Evolutionary conservation across 1,140 invertebrate species (phyloP), one percentile per base, ranked within the genome.

Genomic region (Listronotus oregonensis): DNA sequence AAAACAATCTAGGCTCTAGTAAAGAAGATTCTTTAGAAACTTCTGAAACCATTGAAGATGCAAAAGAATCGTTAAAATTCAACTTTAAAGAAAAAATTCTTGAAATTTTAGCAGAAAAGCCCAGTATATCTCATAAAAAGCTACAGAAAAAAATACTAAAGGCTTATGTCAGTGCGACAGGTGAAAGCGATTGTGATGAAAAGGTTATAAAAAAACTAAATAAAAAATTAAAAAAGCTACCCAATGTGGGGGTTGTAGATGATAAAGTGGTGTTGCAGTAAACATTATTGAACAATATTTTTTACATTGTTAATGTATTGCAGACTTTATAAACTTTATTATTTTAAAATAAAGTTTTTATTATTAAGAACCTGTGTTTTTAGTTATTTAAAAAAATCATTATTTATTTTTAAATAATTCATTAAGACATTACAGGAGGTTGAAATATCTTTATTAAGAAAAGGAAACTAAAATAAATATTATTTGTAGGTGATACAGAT

Each of bases 151-250:
- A 80, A 65, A 74, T 81, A 10, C 54, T 79, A 6, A 71, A 73
- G 34, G 74, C 69, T 18, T 82, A 81, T 66, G 47, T 76, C 21
- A 68, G 64, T 44, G 57, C 73, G 46, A 64, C 68, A 66, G 67
- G 73, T n/a, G 56, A 75, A 55, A 55, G 52, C 11, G 68, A 74
- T 31, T 64, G 60, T 15, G 27, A 67, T 12, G 78, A 79, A 55
- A 80, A 82, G 70, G 72, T 75, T 64, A 18, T 47, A 27, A 73
- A 71, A 57, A 80, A 77, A 64, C 80, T 82, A 65, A 73, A 78
- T 44, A 82, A 80, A 66, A 82, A 82, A 54, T 39, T 83, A 27
- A 70, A 72, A n/a, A 80, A 80, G 74, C 66, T 80, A 34, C 37
- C 62, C 39, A 69, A 64, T 55, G 47, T 72, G 32, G 50, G 56